Conservation (phyloP, 1,140 invertebrate genomes). For the Yoshiicerus persimilis region DNA sequence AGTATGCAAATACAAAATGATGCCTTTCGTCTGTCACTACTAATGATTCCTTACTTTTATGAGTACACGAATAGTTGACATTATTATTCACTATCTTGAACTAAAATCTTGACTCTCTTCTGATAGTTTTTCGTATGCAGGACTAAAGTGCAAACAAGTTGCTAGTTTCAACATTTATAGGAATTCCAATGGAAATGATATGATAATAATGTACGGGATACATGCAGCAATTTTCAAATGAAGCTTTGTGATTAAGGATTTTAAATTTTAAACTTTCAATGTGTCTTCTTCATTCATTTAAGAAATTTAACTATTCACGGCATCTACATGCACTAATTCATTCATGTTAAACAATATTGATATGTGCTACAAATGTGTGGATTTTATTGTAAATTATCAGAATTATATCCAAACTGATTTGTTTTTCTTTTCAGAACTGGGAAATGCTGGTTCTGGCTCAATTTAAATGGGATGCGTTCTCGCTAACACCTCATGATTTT, state of each 20-base stretch:
- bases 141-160: no score
- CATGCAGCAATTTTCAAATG: not conserved
- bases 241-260: not conserved
- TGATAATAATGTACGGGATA: no score
- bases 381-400: not conserved
- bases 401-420: not conserved
- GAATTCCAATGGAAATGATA: not conserved
- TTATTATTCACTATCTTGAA: not conserved
- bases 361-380: no score
- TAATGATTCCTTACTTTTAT: not conserved
- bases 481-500: conserved; percentile 78
- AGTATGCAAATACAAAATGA: not conserved
- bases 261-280: no score
- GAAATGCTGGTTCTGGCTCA: conserved; percentile 74
- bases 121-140: no score
- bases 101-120: not conserved
- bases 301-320: no score
- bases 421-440: conserved; percentile 67
- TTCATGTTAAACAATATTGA: no score
- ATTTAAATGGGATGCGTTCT: conserved; percentile 79
- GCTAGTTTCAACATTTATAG: not conserved
- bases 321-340: no score
- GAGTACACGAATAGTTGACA: not conserved
- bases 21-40: not conserved
- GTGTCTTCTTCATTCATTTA: no score